A percentile compares a stretch with the other conserved stretches of the same genome.
Evolutionary conservation across 2,797 vertebrate species (phyloP).

Genomic region (Sternotherus odoratus): DNA sequence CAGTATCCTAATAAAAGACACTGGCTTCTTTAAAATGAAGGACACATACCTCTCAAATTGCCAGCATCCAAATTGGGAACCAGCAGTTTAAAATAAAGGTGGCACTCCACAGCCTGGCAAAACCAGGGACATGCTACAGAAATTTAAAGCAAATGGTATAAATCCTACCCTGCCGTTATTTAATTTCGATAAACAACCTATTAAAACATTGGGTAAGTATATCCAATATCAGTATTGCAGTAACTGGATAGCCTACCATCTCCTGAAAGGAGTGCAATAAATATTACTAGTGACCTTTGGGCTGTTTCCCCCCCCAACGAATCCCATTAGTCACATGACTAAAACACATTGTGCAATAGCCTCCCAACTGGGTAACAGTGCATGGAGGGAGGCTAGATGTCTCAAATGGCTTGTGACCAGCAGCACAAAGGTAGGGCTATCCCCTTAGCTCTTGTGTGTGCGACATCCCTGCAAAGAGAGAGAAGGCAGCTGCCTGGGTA

Average conservation of each 20-base stretch:
- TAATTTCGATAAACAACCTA: slow-evolving; percentile 42
- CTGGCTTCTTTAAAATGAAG: slow-evolving; percentile 80
- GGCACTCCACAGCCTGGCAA: slow-evolving; percentile 70
- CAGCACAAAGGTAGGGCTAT: background rate
- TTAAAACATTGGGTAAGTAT: slow-evolving; percentile 35
- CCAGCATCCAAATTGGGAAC: slow-evolving; percentile 75
- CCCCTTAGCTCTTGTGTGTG: background rate
- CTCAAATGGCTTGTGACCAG: background rate
- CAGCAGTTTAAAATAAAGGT: slow-evolving; percentile 79
- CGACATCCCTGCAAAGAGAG: background rate
- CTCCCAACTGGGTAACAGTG: background rate
- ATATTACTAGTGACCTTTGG: slow-evolving; percentile 4
- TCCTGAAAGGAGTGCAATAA: background rate
- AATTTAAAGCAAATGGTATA: slow-evolving; percentile 66
- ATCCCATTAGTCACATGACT: rapidly evolving
- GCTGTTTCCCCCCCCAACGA: background rate
- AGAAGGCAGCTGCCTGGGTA: background rate
- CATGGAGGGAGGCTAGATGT: background rate
- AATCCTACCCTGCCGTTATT: slow-evolving; percentile 62
- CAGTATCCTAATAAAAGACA: slow-evolving; percentile 83
- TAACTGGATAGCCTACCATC: slow-evolving; percentile 8
- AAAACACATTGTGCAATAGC: rapidly evolving
- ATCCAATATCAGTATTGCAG: slow-evolving; percentile 25
- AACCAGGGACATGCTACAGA: slow-evolving; percentile 69
- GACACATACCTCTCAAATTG: slow-evolving; percentile 80